A percentile compares a stretch with the other conserved stretches of the same genome.
Evolutionary conservation across 2,888 invertebrate genomes (phyloP).

Genomic region (Dromius quadrimaculatus): DNA sequence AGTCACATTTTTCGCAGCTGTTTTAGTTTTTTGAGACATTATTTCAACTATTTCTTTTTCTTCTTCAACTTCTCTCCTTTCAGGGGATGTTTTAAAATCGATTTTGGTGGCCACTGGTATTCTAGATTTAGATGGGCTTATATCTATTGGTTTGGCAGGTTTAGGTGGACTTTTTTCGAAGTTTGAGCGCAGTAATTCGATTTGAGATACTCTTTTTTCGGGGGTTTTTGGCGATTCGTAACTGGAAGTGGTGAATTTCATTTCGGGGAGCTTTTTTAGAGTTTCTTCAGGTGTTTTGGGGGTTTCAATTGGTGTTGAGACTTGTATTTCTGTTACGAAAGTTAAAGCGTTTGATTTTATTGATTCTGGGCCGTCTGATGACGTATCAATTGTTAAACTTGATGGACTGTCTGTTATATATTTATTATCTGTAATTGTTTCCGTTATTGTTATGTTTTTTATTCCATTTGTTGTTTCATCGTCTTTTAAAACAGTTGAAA

Average conservation of each 20-base stretch:
- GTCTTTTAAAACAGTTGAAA: slow-evolving; percentile 68
- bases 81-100: slow-evolving; percentile 64
- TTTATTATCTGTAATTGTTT: slow-evolving; percentile 58
- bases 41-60: slow-evolving; percentile 64
- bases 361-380: slow-evolving; percentile 56
- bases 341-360: slow-evolving; percentile 67
- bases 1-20: slow-evolving; percentile 69
- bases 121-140: slow-evolving; percentile 67
- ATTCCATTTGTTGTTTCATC: slow-evolving; percentile 66
- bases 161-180: slow-evolving; percentile 63
- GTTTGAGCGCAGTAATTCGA: slow-evolving; percentile 67
- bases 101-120: slow-evolving; percentile 65
- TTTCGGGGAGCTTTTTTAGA: slow-evolving; percentile 68
- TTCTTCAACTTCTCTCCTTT: slow-evolving; percentile 56
- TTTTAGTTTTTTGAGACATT: slow-evolving; percentile 63
- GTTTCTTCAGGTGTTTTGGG: slow-evolving; percentile 60
- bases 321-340: slow-evolving; percentile 82
- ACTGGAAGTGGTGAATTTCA: slow-evolving; percentile 74
- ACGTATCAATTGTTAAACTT: slow-evolving; percentile 60
- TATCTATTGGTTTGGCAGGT: slow-evolving; percentile 60
- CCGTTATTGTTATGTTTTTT: slow-evolving; percentile 64
- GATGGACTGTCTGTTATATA: slow-evolving; percentile 58
- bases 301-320: slow-evolving; percentile 68
- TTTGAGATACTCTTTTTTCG: slow-evolving; percentile 72
- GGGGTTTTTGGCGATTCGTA: slow-evolving; percentile 73